phyloP scores from a whole-genome alignment of 2,797 vertebrate genomes.

The Acanthis flammea region DNA sequence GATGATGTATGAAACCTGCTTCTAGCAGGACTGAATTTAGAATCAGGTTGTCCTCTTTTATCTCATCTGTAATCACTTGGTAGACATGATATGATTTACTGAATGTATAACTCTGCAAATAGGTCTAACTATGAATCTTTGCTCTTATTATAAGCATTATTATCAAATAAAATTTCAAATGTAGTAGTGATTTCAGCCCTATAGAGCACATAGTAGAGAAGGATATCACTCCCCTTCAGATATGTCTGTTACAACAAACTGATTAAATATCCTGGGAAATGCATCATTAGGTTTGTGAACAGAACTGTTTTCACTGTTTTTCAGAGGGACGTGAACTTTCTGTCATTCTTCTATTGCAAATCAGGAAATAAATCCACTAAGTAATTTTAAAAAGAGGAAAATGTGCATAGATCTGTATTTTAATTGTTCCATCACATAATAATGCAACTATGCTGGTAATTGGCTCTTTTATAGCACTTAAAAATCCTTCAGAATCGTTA shows the following conservation, averaged over 20 bases:
- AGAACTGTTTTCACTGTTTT: not conserved
- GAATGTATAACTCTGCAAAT: not conserved
- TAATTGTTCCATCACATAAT: not conserved
- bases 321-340: not conserved
- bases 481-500: not conserved
- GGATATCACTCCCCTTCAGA: not conserved
- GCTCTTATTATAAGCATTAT: not conserved
- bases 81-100: not conserved
- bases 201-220: not conserved
- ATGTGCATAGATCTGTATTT: not conserved
- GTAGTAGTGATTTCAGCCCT: not conserved
- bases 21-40: not conserved
- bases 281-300: not conserved
- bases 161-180: not conserved
- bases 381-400: not conserved
- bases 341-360: not conserved
- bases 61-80: not conserved
- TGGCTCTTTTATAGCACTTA: not conserved
- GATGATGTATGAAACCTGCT: not conserved
- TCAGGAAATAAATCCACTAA: not conserved
- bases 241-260: not conserved
- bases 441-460: not conserved
- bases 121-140: not conserved
- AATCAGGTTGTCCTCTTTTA: not conserved
- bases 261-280: not conserved